Evolutionary conservation across 2,113 vertebrate species (phyloP).

Genomic region (Riparia riparia): DNA sequence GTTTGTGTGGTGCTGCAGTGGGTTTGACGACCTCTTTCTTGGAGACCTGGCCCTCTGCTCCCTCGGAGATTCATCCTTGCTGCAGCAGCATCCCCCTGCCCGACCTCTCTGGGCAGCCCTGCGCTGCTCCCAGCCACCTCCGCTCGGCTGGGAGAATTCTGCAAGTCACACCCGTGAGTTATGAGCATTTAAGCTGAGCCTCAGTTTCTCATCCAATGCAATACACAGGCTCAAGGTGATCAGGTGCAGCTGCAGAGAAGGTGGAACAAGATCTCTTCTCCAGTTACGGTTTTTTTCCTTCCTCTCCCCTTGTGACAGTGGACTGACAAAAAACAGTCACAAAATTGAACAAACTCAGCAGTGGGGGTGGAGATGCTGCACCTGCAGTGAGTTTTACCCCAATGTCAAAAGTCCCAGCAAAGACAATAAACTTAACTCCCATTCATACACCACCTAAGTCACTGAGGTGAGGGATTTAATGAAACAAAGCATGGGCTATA

Average conservation of each 20-base stretch:
- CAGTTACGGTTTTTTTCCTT: neutral
- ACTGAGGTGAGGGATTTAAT: neutral
- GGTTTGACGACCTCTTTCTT: constrained; percentile 39
- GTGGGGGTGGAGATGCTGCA: neutral
- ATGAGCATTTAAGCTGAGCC: neutral
- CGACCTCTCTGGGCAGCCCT: neutral
- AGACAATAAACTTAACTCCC: neutral
- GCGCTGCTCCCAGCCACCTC: neutral
- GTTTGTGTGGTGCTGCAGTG: constrained; percentile 34
- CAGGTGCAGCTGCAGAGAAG: neutral
- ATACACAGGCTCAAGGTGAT: neutral
- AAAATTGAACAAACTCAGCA: neutral
- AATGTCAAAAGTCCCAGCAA: neutral
- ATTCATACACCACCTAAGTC: neutral
- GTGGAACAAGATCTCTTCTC: neutral
- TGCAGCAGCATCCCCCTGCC: neutral
- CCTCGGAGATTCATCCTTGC: constrained; percentile 3
- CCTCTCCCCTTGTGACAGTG: neutral
- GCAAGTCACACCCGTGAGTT: constrained; percentile 38
- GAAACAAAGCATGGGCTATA: neutral
- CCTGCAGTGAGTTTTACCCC: neutral
- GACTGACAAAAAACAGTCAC: neutral
- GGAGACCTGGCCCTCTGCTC: constrained; percentile 27
- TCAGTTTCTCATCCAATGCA: neutral
- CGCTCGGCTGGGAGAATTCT: neutral